Evolutionary conservation across 2,113 vertebrate species (phyloP), one percentile per base, ranked within the genome.

Genomic region (Misgurnus anguillicaudatus): DNA sequence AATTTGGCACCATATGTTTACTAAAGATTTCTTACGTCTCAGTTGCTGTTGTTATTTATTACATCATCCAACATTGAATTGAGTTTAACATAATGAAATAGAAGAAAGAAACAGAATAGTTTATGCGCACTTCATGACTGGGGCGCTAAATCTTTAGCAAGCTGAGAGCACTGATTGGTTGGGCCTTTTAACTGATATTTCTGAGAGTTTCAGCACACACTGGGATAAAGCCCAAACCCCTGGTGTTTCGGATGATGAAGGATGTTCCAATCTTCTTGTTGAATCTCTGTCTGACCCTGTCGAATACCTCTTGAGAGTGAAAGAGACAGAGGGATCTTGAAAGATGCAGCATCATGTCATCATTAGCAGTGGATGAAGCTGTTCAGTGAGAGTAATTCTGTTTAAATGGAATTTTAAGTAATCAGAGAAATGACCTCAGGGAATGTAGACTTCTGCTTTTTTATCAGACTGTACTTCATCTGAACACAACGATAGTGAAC

Each of bases 151-250:
- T 75, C 9, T 19, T 64, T 53, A 13, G 19, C 47, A 60, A n/a
- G 70, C 69, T 72, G 38, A 41, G 53, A 72, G 69, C 38, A 72
- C 53, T 72, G 72, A 75, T 75, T 75, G 57, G 24, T 62, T 62
- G 57, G 72, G 41, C 5, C 72, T 47, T 75, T 48, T 53, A 62
- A 64, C 58, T 38, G 47, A 75, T 63, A 63, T 75, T 51, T 75
- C 60, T 75, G 73, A 51, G 61, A 63, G 53, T 14, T 48, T 64
- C 53, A 13, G 9, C 42, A 53, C 73, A 63, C 17, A 51, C 73
- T 75, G 73, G 72, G 58, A 72, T 42, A 72, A 74, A 75, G 73
- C 73, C 73, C 61, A 75, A 64, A 75, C 73, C 73, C 73, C 73
- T 8, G 41, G 31, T 75, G 73, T 64, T 75, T 17, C 14, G 14